Evolutionary conservation across 2,888 invertebrate species (phyloP).

Genomic region (Drosophila yooni): DNA sequence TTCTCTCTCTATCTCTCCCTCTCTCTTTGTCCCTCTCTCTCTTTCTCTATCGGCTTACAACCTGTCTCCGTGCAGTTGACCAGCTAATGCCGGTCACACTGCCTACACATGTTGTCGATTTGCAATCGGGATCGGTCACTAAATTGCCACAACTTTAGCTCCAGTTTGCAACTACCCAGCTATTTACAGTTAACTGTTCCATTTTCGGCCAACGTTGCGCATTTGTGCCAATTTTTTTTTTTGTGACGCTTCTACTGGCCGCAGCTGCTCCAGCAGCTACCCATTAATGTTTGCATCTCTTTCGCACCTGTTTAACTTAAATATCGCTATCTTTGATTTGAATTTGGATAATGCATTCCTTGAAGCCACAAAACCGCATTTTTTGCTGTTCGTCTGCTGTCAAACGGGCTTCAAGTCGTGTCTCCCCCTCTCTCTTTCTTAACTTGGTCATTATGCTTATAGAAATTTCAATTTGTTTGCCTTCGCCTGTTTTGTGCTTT

Average conservation of each 20-base stretch:
- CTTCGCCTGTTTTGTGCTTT: slow-evolving; percentile 35
- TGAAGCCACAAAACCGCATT: slow-evolving; percentile 73
- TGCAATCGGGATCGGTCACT: slow-evolving; percentile 56
- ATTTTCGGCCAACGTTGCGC: slow-evolving; percentile 64
- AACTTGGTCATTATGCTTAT: slow-evolving; percentile 45
- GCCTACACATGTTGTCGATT: slow-evolving; percentile 55
- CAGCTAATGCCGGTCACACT: slow-evolving; percentile 43
- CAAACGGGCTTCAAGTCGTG: slow-evolving; percentile 36
- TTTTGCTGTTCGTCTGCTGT: slow-evolving; percentile 36
- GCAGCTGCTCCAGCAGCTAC: slow-evolving; percentile 14
- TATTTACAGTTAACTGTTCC: slow-evolving; percentile 76
- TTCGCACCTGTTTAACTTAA: slow-evolving; percentile 19
- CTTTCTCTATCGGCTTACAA: slow-evolving; percentile 15
- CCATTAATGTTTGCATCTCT: slow-evolving; percentile 22
- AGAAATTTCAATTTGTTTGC: slow-evolving; percentile 60
- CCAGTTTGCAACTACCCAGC: slow-evolving; percentile 26
- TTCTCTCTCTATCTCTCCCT: not conserved
- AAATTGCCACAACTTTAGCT: slow-evolving; percentile 44
- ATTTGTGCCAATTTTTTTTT: slow-evolving; percentile 76
- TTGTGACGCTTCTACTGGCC: slow-evolving; percentile 32
- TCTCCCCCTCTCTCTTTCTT: not conserved
- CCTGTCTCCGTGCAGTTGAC: slow-evolving; percentile 41
- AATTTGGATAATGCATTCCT: slow-evolving; percentile 73
- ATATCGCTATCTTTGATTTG: slow-evolving; percentile 54
- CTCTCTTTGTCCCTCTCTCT: not conserved